Evolutionary conservation across 92 coral and sea anemone genomes (phyloP), one percentile per base, ranked within the genome.

Genomic region (Phenganax subtilis): DNA sequence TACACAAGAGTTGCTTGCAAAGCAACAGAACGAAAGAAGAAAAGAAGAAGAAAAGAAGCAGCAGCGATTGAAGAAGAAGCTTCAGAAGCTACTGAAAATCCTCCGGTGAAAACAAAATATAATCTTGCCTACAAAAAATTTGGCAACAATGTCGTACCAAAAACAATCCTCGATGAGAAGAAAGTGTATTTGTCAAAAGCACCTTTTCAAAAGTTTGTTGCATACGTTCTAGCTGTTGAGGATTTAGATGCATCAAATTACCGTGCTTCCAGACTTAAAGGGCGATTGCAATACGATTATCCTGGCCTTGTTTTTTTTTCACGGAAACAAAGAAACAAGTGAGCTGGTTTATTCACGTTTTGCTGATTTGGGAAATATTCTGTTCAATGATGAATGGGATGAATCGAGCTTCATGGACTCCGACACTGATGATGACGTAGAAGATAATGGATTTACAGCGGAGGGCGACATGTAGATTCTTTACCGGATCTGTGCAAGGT

Each of bases 271-370:
- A 72, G 51, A 72, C 58, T 72, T 10, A 72, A 72, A 72, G 2
- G 9, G 11, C 44, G 44, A 3, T 72, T 72, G 77, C 57, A 54
- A 72, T 10, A 51, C n/a, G 57, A 72, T 57, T 72, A 44, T 16
- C 77, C 77, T 37, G 51, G 47, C 17, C 44, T 72, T 20, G 77
- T 47, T 17, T 72, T 72, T 25, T 17, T 72, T 51, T 72, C 57
- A 3, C 77, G 12, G 10, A 51, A 57, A 12, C 77, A n/a, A 52
- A 8, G 20, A 51, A 72, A 72, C 77, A 66, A 66, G 37, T 15
- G 67, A 61, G 67, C 67, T 61, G n/a, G 67, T 61, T 14, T 61
- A 17, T 28, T 12, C 27, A 15, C 7, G 27, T 15, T 61, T 7
- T 17, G 27, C 8, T 28, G 28, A 61, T 15, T 15, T 28, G 1